Conservation (phyloP, 2,113 vertebrate species). For the Antechinus flavipes region DNA sequence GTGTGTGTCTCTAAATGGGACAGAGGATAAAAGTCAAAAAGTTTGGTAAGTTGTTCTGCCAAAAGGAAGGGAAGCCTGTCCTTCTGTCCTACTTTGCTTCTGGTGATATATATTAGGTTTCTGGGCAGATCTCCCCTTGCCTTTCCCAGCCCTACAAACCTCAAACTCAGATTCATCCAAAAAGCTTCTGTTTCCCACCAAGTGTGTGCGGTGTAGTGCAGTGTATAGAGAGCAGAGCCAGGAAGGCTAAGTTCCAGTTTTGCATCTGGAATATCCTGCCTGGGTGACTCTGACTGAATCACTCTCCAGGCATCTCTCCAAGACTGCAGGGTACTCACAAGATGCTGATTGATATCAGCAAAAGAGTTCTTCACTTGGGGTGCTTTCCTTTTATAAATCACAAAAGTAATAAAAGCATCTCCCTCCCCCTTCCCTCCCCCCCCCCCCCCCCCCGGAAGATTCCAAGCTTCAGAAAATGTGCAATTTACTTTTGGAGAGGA, state of each 20-base stretch:
- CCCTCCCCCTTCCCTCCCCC: rapidly evolving
- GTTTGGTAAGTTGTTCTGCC: not conserved
- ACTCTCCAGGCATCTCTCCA: not conserved
- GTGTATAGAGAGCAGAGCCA: not conserved
- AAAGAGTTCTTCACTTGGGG: not conserved
- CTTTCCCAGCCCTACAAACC: not conserved
- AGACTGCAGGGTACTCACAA: not conserved
- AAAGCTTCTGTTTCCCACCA: not conserved
- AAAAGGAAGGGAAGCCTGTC: not conserved
- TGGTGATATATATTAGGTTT: not conserved
- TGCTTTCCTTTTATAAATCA: not conserved
- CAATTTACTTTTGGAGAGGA: not conserved
- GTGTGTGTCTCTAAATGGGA: not conserved
- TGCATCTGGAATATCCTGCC: not conserved
- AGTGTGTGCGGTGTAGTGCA: not conserved
- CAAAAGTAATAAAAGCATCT: not conserved
- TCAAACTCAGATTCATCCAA: not conserved
- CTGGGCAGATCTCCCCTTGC: not conserved
- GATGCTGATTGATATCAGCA: not conserved
- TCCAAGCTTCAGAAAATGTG: not conserved
- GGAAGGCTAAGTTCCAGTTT: not conserved
- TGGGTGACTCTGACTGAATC: not conserved
- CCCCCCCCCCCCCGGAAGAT: not conserved
- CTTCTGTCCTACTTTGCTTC: not conserved
- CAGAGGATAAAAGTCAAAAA: not conserved